A percentile compares a stretch with the other conserved stretches of the same genome.
These are phyloP conservation scores for Malaclemys terrapin DNA, from an alignment of 2,113 vertebrate species.

Conservation along the genomic window DNA sequence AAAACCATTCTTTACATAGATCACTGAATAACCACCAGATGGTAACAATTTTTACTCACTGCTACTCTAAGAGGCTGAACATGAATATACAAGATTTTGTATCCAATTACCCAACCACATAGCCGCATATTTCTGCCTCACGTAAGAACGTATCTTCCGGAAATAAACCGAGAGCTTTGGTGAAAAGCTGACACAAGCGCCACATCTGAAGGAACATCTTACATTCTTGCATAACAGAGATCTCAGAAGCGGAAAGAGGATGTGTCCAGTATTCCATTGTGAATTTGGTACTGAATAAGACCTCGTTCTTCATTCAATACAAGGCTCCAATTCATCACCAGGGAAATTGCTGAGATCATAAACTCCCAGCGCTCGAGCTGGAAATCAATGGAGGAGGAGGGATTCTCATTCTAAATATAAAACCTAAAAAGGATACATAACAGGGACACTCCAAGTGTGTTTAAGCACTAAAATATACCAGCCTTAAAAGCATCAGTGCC, in stretches of 20 bases:
- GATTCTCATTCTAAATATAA: constrained; percentile 13
- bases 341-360: constrained; percentile 34
- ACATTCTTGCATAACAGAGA: constrained; percentile 51
- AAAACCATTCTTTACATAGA: not conserved
- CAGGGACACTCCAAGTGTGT: constrained; percentile 1
- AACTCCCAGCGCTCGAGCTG: constrained; percentile 12
- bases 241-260: constrained; percentile 48
- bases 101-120: not conserved
- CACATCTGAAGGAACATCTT: constrained; percentile 56
- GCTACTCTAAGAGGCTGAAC: not conserved
- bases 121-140: constrained; percentile 7
- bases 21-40: not conserved
- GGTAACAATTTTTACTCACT: not conserved
- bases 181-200: constrained; percentile 55
- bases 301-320: constrained; percentile 64
- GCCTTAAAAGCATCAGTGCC: not conserved
- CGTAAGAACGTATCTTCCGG: not conserved
- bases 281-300: constrained; percentile 35
- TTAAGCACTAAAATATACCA: not conserved
- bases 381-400: not conserved
- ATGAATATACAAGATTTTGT: not conserved
- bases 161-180: constrained; percentile 37
- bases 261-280: constrained; percentile 26
- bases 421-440: fast-evolving
- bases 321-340: constrained; percentile 66